A percentile compares a stretch with the other conserved stretches of the same genome.
Evolutionary conservation across 2,113 vertebrate species (phyloP).

Genomic region (Lampris incognitus): DNA sequence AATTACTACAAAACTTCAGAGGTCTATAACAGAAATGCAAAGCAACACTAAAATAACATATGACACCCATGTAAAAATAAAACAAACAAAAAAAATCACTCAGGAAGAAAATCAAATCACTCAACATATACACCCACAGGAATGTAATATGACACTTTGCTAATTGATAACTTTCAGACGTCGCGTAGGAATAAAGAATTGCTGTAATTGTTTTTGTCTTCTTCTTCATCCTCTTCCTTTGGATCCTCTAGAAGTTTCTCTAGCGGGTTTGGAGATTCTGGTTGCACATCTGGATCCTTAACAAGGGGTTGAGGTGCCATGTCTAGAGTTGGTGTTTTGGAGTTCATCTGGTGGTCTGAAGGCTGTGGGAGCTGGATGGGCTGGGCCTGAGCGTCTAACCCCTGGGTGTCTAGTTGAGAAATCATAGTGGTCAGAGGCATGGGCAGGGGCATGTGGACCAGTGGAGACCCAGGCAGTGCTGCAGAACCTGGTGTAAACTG

Average conservation of each 20-base stretch:
- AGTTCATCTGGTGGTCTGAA: constrained; percentile 53
- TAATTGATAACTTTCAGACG: constrained; percentile 67
- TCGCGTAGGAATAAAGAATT: constrained; percentile 85
- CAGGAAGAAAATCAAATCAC: not conserved
- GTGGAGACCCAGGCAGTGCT: constrained; percentile 79
- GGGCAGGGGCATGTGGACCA: constrained; percentile 87
- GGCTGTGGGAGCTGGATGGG: constrained; percentile 75
- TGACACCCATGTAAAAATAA: not conserved
- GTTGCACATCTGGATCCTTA: constrained; percentile 62
- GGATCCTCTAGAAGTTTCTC: constrained; percentile 90
- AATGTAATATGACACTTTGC: too few relatives aligned
- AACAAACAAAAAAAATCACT: not conserved
- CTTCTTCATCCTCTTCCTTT: constrained; percentile 83
- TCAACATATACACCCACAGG: not conserved
- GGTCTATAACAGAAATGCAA: too few relatives aligned
- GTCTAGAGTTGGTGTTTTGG: constrained; percentile 64
- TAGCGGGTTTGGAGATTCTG: constrained; percentile 81
- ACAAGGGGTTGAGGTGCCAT: constrained; percentile 61
- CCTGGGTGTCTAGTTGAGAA: constrained; percentile 84
- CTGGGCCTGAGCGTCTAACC: constrained; percentile 77
- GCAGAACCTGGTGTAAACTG: constrained; percentile 85
- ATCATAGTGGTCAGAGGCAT: constrained; percentile 73
- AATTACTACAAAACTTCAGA: too few relatives aligned
- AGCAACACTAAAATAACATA: not conserved
- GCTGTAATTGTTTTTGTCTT: constrained; percentile 84